A percentile compares a stretch with the other conserved stretches of the same genome.
phyloP scores from a whole-genome alignment of 2,797 vertebrate species.

The Darevskia nairensis region DNA sequence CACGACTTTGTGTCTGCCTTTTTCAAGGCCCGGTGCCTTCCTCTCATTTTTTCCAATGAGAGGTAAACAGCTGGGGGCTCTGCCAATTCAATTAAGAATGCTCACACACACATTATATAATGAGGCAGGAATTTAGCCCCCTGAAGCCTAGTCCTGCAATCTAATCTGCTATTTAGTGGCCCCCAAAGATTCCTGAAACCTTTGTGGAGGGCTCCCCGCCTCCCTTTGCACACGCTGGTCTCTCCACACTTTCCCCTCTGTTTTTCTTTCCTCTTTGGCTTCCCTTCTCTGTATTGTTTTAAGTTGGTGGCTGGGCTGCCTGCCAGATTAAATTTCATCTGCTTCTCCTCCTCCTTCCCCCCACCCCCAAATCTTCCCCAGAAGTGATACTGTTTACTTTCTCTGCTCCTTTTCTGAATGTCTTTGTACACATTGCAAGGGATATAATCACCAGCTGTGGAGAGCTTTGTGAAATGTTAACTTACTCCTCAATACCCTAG shows the following conservation, averaged over 20 bases:
- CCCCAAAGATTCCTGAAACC: neutral
- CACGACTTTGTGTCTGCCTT: conserved; percentile 30
- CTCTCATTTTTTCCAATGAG: conserved; percentile 33
- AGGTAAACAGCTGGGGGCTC: conserved; percentile 33
- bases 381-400: conserved; percentile 79
- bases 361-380: conserved; percentile 55
- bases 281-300: conserved; percentile 73
- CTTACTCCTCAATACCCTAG: conserved; percentile 63
- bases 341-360: conserved; percentile 46
- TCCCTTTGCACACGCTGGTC: neutral
- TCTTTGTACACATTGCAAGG: conserved; percentile 70
- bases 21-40: conserved; percentile 36
- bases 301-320: conserved; percentile 70
- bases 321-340: conserved; percentile 71
- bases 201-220: neutral
- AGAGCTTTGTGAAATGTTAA: conserved; percentile 71
- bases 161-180: conserved; percentile 15
- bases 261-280: conserved; percentile 68
- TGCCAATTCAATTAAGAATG: conserved; percentile 42
- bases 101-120: neutral
- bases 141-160: conserved; percentile 17
- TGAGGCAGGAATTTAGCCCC: conserved; percentile 27
- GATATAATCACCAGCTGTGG: conserved; percentile 76
- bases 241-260: conserved; percentile 56
- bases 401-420: conserved; percentile 73